phyloP scores from a whole-genome alignment of 2,113 vertebrate genomes.

The Eretmochelys imbricata region DNA sequence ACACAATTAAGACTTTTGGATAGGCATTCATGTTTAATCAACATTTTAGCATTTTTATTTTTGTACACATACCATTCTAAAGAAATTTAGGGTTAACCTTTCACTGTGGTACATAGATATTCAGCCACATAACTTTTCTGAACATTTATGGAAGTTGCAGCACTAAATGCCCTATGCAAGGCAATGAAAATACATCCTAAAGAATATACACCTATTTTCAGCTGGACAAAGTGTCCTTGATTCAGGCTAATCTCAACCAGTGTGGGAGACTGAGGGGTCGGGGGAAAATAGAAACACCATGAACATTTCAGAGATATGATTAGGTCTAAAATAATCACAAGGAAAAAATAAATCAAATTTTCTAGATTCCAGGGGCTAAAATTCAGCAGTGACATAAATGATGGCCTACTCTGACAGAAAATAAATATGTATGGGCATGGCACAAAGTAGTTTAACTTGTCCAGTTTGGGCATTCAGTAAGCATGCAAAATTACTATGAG shows the following conservation, averaged over 20 bases:
- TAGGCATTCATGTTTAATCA: accelerated
- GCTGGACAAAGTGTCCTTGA: background rate
- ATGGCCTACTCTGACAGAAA: background rate
- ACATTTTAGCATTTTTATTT: background rate
- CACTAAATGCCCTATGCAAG: background rate
- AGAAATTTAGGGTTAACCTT: accelerated
- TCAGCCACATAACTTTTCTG: background rate
- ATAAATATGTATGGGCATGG: background rate
- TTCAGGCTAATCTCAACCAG: background rate
- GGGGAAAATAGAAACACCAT: background rate
- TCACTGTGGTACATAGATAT: background rate
- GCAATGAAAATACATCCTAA: background rate
- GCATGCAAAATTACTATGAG: accelerated
- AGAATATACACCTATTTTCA: background rate
- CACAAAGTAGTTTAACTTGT: background rate
- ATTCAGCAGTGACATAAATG: background rate
- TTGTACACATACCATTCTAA: background rate
- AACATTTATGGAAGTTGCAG: background rate
- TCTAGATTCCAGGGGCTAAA: background rate
- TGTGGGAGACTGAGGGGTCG: background rate
- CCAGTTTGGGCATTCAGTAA: background rate
- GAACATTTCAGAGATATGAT: background rate
- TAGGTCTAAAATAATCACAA: background rate
- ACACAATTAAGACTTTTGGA: background rate
- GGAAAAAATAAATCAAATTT: background rate